Evolutionary conservation across 2,797 vertebrate species (phyloP), one percentile per base, ranked within the genome.

Genomic region (Notoglanidium macrostoma): DNA sequence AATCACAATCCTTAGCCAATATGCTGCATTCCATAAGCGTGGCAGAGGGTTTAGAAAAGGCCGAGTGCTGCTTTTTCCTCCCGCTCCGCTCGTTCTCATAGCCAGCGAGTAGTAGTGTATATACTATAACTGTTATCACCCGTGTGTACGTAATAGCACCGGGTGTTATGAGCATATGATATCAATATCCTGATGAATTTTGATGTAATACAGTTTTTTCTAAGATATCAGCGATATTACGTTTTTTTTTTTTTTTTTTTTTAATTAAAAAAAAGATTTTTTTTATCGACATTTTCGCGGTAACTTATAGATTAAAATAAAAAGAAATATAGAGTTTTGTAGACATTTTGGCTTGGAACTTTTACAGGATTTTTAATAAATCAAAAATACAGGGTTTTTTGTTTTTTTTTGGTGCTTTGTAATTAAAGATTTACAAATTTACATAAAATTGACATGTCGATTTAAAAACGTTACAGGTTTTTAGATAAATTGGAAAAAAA

Each of bases 1-100:
- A 97, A 97, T 97, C 95, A 95, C 93, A 95, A 95, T 95, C 94
- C 93, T 95, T 93, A 94, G 96, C 96, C 96, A 97, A 94, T 95
- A 96, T 94, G 95, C 92, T 94, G 91, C 94, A 90, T 95, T 95
- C 91, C 94, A 94, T 94, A 95, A 94, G 94, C 93, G 94, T 92
- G 93, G 93, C 90, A 91, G 92, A 92, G 94, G 94, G 92, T 94
- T 92, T 59, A n/a, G 90, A 95, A 92, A 93, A 93, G 94, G 94
- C 93, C 93, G 92, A 94, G 94, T 94, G 94, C 93, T 49, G 83
- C 15, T 73, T 74, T 73, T 84, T 85, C 51, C 68, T 72, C 32
- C 82, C 89, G 81, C 81, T 80, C 87, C 89, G 88, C 91, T 76
- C n/a, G 3, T 35, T 67, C 86, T 54, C 70, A 55, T 8, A 54